A percentile compares a stretch with the other conserved stretches of the same genome.
phyloP scores from a whole-genome alignment of 2,113 vertebrate genomes.

The Aplodontia rufa region DNA sequence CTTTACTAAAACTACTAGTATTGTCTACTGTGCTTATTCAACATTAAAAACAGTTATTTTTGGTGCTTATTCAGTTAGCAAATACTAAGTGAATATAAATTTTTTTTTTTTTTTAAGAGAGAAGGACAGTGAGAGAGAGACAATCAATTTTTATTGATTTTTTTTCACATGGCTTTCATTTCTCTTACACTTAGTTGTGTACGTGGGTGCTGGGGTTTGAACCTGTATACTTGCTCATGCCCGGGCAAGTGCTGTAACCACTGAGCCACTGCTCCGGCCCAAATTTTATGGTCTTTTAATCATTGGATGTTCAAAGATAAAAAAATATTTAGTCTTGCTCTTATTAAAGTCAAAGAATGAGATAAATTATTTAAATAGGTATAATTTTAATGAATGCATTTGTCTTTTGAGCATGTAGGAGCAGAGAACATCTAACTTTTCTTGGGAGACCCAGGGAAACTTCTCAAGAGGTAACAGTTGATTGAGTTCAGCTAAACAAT shows the following conservation, averaged over 20 bases:
- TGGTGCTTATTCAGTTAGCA: background rate
- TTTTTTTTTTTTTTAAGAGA: too few species aligned
- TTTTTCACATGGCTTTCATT: too few species aligned
- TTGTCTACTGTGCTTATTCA: background rate
- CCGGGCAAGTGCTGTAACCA: too few species aligned
- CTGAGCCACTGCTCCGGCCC: too few species aligned
- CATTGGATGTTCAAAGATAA: background rate
- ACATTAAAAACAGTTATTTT: background rate
- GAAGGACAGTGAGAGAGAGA: too few species aligned
- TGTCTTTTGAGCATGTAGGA: background rate
- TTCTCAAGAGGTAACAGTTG: background rate
- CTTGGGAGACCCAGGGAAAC: background rate
- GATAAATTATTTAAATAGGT: background rate
- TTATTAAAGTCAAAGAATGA: background rate
- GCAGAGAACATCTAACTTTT: background rate
- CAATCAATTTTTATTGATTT: too few species aligned
- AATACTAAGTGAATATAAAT: background rate
- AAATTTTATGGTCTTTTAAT: slow-evolving; percentile 33
- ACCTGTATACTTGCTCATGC: too few species aligned
- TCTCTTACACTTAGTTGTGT: too few species aligned
- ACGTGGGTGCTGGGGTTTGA: too few species aligned
- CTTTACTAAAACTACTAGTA: slow-evolving; percentile 8
- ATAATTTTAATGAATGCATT: background rate
- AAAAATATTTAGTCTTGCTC: slow-evolving; percentile 8
- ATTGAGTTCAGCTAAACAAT: background rate